These are phyloP conservation scores for Philonicus albiceps DNA, from an alignment of 2,888 invertebrate genomes.

Conservation along the genomic window DNA sequence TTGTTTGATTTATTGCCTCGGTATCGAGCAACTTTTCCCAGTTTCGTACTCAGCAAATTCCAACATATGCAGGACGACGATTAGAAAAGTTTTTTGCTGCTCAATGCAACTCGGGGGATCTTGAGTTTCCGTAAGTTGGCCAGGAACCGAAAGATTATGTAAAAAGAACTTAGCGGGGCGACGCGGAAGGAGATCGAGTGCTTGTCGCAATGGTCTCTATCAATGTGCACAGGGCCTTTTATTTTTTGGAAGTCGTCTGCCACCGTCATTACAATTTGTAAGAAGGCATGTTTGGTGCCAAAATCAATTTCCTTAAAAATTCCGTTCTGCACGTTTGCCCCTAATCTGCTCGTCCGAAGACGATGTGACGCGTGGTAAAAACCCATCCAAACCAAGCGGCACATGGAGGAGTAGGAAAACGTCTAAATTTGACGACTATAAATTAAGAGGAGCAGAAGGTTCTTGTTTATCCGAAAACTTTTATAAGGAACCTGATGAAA, in stretches of 20 bases:
- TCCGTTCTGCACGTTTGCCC: conserved; percentile 13
- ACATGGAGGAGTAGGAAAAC: conserved; percentile 17
- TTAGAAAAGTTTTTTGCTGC: conserved; percentile 17
- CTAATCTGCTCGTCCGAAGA: neutral
- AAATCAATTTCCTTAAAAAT: conserved; percentile 24
- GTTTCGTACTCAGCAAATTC: conserved; percentile 20
- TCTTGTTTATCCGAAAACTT: conserved; percentile 30
- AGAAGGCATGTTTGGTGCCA: conserved; percentile 23
- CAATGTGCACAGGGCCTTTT: conserved; percentile 7
- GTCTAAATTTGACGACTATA: conserved; percentile 32
- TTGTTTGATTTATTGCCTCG: conserved; percentile 32
- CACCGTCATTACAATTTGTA: conserved; percentile 28
- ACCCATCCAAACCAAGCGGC: neutral
- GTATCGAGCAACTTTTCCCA: conserved; percentile 5
- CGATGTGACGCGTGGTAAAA: conserved; percentile 1
- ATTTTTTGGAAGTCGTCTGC: neutral
- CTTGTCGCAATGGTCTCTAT: conserved; percentile 1
- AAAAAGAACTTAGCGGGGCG: neutral
- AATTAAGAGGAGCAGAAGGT: conserved; percentile 5
- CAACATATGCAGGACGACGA: conserved; percentile 32
- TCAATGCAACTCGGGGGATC: neutral
- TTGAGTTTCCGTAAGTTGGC: neutral
- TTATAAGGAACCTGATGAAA: conserved; percentile 34
- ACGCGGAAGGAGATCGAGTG: neutral
- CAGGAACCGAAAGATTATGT: neutral